Evolutionary conservation across 2,113 vertebrate genomes (phyloP), one percentile per base, ranked within the genome.

Genomic region (Kryptolebias marmoratus): DNA sequence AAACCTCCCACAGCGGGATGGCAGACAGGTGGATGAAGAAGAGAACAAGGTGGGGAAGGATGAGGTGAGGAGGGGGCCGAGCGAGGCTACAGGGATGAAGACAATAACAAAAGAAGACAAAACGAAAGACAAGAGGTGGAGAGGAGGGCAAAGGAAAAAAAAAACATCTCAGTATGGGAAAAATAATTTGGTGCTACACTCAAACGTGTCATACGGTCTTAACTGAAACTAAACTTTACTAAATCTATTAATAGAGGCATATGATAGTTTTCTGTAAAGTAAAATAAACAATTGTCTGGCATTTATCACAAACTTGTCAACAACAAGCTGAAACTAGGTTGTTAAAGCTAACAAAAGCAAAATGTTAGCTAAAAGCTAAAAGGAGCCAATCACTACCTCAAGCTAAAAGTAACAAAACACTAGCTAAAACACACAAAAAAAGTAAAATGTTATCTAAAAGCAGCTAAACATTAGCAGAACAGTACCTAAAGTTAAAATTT

Each of bases 1-100:
- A 75, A 78, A 70, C 75, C 81, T 90, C 80, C 83, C 76, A 88
- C 80, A 73, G 87, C 44, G 88, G 82, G 64, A 78, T 27, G 36
- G 79, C 72, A 82, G 85, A 83, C 87, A 90, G 85, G 77, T 89
- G 80, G 74, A 49, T 63, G 72, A 61, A 66, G 72, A 70, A 52
- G 76, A 55, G 27, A 42, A 66, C 60, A 66, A 69, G 64, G 71
- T 30, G 80, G 79, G 65, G 80, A 64, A 27, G 44, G 68, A 64
- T 3, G 57, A 32, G 73, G 58, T 27, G 54, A 57, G 66, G 47
- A 36, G 67, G 55, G 39, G 65, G 77, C 30, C 56, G 64, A 68
- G 58, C 61, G 54, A 66, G 57, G 44, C 64, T n/a, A 72, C 15
- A 42, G 11, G 62, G 71, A 73, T 61, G 58, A 66, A 72, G 76